Percentiles rank a stretch among this genome's conserved stretches.
Evolutionary conservation across 2,797 vertebrate species (phyloP).

Genomic region (Gobionotothen gibberifrons): DNA sequence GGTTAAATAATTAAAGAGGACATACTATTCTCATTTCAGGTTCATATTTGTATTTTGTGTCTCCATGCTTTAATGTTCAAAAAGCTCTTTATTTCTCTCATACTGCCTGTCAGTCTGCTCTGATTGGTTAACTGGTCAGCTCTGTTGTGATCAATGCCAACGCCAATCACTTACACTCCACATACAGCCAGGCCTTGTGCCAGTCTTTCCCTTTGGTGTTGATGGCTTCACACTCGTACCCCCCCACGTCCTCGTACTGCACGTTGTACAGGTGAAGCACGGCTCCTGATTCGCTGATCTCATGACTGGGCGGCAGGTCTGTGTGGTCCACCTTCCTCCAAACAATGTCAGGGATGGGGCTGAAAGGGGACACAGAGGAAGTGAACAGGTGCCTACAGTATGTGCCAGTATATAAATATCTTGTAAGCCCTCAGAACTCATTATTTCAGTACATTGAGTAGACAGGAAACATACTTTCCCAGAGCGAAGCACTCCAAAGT

Average conservation of each 20-base stretch:
- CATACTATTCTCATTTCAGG: too few relatives aligned
- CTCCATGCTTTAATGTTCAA: too few relatives aligned
- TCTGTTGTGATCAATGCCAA: not conserved
- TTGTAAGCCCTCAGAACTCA: not conserved
- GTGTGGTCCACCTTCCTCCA: slow-evolving; percentile 93
- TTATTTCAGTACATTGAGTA: not conserved
- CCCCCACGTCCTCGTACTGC: slow-evolving; percentile 95
- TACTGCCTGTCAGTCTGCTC: too few relatives aligned
- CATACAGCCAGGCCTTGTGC: slow-evolving; percentile 93
- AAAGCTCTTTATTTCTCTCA: too few relatives aligned
- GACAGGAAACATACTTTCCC: slow-evolving; percentile 90
- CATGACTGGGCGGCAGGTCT: slow-evolving; percentile 91
- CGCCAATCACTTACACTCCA: slow-evolving; percentile 87
- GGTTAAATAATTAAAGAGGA: too few relatives aligned
- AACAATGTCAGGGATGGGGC: slow-evolving; percentile 94
- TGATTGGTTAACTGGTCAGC: too few relatives aligned
- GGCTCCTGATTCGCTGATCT: slow-evolving; percentile 93
- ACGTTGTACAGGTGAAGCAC: slow-evolving; percentile 95
- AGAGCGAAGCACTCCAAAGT: slow-evolving; percentile 97
- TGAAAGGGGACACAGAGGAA: slow-evolving; percentile 56
- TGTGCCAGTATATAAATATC: not conserved
- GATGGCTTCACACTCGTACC: slow-evolving; percentile 95
- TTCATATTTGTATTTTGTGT: too few relatives aligned
- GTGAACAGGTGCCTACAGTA: not conserved
- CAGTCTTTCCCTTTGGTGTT: slow-evolving; percentile 97